Conservation (phyloP, 1,140 invertebrate genomes). For the Plectrocnemia conspersa region DNA sequence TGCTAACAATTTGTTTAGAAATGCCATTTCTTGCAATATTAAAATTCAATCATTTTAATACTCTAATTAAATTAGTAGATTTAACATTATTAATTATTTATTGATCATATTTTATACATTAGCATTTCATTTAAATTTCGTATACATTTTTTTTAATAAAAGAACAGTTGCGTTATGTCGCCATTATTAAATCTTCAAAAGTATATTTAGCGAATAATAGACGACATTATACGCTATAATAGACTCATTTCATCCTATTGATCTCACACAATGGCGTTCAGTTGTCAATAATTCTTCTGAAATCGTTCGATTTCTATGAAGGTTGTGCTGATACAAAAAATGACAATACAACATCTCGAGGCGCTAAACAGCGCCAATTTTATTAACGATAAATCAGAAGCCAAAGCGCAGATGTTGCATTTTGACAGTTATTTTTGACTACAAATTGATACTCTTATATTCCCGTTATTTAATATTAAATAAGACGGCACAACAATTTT, state of each 20-base stretch:
- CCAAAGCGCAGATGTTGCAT: background rate
- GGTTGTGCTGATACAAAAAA: constrained; percentile 3
- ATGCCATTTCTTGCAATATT: background rate
- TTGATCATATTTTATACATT: background rate
- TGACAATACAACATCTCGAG: constrained; percentile 11
- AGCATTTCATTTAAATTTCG: background rate
- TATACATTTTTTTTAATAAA: background rate
- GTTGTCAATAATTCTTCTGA: constrained; percentile 21
- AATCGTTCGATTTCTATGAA: background rate
- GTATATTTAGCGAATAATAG: constrained; percentile 23
- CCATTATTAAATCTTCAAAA: constrained; percentile 7
- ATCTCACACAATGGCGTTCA: constrained; percentile 17
- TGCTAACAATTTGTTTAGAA: background rate
- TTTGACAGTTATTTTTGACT: too few species aligned
- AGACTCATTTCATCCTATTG: constrained; percentile 32
- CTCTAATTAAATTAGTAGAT: background rate
- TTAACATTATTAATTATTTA: background rate
- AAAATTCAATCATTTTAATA: background rate
- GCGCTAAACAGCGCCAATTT: constrained; percentile 1
- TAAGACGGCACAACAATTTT: too few species aligned
- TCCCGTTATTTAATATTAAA: too few species aligned
- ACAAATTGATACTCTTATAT: too few species aligned
- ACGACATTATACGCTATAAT: constrained; percentile 27
- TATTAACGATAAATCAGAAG: constrained; percentile 16
- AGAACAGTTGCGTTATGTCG: background rate